A percentile compares a stretch with the other conserved stretches of the same genome.
phyloP scores from a whole-genome alignment of 2,888 invertebrate genomes.

The Drosophila demipolita region DNA sequence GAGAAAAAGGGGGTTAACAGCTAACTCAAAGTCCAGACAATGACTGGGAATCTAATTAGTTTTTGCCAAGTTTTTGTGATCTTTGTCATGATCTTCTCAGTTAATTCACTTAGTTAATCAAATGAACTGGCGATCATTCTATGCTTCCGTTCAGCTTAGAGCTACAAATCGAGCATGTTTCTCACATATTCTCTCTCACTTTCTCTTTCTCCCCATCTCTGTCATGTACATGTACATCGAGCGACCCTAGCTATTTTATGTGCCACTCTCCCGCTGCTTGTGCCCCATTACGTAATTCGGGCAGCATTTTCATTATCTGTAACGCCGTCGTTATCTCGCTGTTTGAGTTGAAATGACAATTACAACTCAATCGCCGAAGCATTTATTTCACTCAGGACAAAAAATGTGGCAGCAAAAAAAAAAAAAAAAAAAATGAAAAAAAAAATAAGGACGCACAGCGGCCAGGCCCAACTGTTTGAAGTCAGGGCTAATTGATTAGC shows the following conservation, averaged over 20 bases:
- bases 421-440: not conserved
- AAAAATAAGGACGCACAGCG: constrained; percentile 16
- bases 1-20: no score
- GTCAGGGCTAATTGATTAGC: constrained; percentile 72
- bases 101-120: not conserved
- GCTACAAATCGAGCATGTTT: not conserved
- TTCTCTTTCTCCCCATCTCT: not conserved
- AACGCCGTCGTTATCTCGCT: constrained; percentile 35
- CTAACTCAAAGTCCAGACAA: no score
- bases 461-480: constrained; percentile 42
- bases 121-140: not conserved
- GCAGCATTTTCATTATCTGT: constrained; percentile 39
- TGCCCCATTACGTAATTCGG: constrained; percentile 44
- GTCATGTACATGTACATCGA: not conserved
- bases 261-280: not conserved
- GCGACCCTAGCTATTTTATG: not conserved
- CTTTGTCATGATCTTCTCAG: not conserved
- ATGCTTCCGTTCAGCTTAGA: not conserved
- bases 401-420: not conserved
- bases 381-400: constrained; percentile 44
- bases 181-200: not conserved
- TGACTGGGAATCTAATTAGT: no score
- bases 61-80: no score
- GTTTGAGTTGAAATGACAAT: constrained; percentile 51
- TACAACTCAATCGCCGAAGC: constrained; percentile 70